A percentile compares a stretch with the other conserved stretches of the same genome.
These are phyloP conservation scores for Mythimna ferrago DNA, from an alignment of 2,888 invertebrate genomes.

Conservation along the genomic window DNA sequence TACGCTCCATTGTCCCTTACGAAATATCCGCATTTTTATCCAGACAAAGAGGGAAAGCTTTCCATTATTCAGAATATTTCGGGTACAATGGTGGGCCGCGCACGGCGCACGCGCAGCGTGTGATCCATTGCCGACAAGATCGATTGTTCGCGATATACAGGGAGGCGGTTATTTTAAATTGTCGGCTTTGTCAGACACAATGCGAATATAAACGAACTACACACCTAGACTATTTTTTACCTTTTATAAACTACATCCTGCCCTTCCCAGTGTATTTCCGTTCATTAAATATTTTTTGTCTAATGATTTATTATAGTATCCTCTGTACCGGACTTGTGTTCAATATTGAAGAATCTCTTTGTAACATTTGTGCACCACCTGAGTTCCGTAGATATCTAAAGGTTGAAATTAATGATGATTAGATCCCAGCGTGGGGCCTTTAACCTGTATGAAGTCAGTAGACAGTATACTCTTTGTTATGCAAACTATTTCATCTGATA, in stretches of 20 bases:
- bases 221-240: slow-evolving; percentile 82
- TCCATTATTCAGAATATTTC: slow-evolving; percentile 86
- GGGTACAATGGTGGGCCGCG: slow-evolving; percentile 83
- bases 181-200: slow-evolving; percentile 81
- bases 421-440: slow-evolving; percentile 7
- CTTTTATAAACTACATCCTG: slow-evolving; percentile 85
- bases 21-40: slow-evolving; percentile 85
- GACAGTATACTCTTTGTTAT: slow-evolving; percentile 21
- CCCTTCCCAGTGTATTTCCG: slow-evolving; percentile 76
- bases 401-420: slow-evolving; percentile 14
- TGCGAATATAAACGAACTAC: slow-evolving; percentile 81
- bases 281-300: slow-evolving; percentile 68
- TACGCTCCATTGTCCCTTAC: slow-evolving; percentile 79
- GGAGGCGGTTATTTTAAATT: slow-evolving; percentile 84
- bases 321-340: slow-evolving; percentile 27
- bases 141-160: slow-evolving; percentile 86
- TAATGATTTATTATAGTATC: slow-evolving; percentile 66
- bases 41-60: slow-evolving; percentile 83
- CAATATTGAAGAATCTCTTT: slow-evolving; percentile 21
- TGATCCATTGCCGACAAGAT: slow-evolving; percentile 81
- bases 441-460: slow-evolving; percentile 21
- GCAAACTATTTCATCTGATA: slow-evolving; percentile 21
- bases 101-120: slow-evolving; percentile 88
- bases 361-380: slow-evolving; percentile 29
- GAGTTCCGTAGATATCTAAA: slow-evolving; percentile 11